phyloP scores from a whole-genome alignment of 2,113 vertebrate genomes.

The Xyliphius kryptos region DNA sequence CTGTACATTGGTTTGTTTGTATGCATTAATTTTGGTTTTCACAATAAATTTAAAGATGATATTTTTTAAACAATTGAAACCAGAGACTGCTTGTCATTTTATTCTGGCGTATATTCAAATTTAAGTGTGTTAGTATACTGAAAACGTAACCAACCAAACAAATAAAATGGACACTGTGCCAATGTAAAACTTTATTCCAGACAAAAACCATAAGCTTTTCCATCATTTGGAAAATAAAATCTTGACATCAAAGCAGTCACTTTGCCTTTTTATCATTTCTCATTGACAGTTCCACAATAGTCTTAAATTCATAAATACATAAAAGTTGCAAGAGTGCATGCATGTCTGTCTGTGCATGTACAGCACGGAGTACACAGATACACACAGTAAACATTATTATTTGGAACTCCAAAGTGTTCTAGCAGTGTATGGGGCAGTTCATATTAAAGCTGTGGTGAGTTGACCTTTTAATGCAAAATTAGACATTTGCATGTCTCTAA shows the following conservation, averaged over 20 bases:
- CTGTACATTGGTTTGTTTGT: no score
- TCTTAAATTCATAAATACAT: conserved; percentile 24
- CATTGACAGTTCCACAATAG: conserved; percentile 42
- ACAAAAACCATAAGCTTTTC: conserved; percentile 59
- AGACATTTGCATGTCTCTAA: no score
- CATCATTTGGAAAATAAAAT: neutral
- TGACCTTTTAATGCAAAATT: no score
- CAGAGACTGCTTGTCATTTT: no score
- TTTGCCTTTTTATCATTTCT: conserved; percentile 18
- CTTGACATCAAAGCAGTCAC: neutral
- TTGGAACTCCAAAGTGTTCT: conserved; percentile 25
- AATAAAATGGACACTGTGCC: conserved; percentile 43
- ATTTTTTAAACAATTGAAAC: no score
- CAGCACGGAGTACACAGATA: conserved; percentile 30
- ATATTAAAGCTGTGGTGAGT: conserved; percentile 22
- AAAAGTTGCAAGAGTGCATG: conserved; percentile 29
- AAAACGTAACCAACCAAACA: no score
- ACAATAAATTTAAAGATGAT: no score
- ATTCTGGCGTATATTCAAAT: no score
- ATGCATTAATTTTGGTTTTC: no score
- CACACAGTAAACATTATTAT: conserved; percentile 27
- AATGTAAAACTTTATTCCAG: conserved; percentile 76
- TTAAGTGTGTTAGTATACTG: no score
- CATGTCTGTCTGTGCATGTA: conserved; percentile 27
- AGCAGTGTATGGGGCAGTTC: conserved; percentile 24